phyloP scores from a whole-genome alignment of 2,888 invertebrate species.

The Ophion obscuratus region DNA sequence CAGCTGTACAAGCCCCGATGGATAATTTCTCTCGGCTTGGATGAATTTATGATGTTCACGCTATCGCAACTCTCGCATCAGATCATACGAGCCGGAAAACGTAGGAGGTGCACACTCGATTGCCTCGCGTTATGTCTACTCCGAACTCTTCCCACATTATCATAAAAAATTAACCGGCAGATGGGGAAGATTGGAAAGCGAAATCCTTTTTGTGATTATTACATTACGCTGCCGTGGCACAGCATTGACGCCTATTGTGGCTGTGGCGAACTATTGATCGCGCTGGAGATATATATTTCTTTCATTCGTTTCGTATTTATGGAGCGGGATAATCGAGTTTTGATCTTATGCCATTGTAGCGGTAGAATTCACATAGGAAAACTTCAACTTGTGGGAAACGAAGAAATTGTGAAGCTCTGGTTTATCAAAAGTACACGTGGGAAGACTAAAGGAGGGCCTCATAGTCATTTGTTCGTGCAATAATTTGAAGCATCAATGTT shows the following conservation, averaged over 20 bases:
- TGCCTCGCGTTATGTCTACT: not conserved
- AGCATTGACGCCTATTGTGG: not conserved
- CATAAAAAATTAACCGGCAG: not conserved
- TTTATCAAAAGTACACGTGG: not conserved
- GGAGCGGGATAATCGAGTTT: not conserved
- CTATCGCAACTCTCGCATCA: conserved; percentile 39
- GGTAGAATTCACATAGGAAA: not conserved
- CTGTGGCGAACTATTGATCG: not conserved
- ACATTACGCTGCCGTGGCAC: not conserved
- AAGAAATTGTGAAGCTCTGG: not conserved
- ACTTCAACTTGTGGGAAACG: not conserved
- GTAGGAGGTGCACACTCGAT: conserved; percentile 15
- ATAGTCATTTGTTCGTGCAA: not conserved
- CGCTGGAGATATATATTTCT: not conserved
- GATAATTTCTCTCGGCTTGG: conserved; percentile 58
- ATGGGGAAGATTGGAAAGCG: conserved; percentile 2
- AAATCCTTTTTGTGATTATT: not conserved
- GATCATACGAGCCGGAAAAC: conserved; percentile 26
- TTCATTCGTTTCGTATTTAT: not conserved
- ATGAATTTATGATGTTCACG: conserved; percentile 55
- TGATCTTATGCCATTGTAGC: not conserved
- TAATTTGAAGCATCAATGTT: not conserved
- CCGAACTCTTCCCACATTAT: not conserved
- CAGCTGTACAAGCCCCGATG: conserved; percentile 38
- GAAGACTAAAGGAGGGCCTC: not conserved